Base-by-base conservation (phyloP, 2,113 vertebrate species). In the Castor canadensis region DNA sequence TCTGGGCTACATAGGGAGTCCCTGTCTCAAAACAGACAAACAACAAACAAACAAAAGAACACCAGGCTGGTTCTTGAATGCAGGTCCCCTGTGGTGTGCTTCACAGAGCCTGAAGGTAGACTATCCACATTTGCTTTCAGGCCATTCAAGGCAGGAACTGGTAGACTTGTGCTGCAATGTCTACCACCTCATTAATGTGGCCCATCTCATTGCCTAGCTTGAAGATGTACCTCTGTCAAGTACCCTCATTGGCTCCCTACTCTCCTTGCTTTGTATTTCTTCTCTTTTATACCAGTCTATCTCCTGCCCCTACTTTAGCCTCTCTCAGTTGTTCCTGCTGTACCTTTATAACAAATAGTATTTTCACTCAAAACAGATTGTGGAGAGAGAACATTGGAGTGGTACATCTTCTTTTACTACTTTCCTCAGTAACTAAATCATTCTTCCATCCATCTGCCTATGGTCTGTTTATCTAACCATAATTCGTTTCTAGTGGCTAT, bases 111-210 rank as follows among this genome's bases (percentile, higher is more conserved):
- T 28, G 64, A 16, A 28, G 71, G 20, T 32, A 19, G 35, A 13
- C 5, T 15, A 9, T 12, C 49, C 16, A 3, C 30, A 7, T 26
- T 1, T 5, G 5, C 15, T 49, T 66, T 54, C 0, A 0, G 9
- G 85, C 10, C 28, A 20, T 13, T 32, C 35, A 19, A 62, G 49
- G 60, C 24, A 35, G 45, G 19, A 52, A 30, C 12, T 47, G 43
- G 11, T 24, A 71, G 16, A 1, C 32, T 54, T 87, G 40, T 6
- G 35, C 43, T 67, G 43, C 58, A 28, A 58, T 1, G 24, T 7
- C 16, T 32, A 20, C 0, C 72, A 49, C 13, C 45, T 60, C 16
- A 22, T 69, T 58, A 13, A 5, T 1, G 6, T 43, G 66, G 24
- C 17, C 47, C 28, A 13, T 35, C 45, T 81, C 75, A 28, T 0